Evolutionary conservation across 2,797 vertebrate species (phyloP).

Genomic region (Sebastes melanostomus): DNA sequence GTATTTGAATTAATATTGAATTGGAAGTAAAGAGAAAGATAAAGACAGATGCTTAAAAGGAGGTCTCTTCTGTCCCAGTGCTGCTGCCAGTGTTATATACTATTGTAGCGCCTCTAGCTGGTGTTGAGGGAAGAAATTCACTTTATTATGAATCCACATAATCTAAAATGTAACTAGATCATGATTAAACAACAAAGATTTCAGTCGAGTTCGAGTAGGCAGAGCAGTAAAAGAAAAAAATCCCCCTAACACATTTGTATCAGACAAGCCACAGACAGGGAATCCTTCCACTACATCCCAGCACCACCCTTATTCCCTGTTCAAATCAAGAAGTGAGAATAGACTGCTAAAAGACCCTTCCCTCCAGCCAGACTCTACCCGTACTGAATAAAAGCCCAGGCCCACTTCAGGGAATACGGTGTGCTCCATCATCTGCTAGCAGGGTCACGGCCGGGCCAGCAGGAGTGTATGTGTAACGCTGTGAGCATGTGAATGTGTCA

Average conservation of each 20-base stretch:
- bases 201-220: not conserved
- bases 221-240: not conserved
- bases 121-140: not conserved
- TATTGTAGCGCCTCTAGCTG: not conserved
- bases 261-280: slow-evolving; percentile 24
- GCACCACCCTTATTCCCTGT: slow-evolving; percentile 60
- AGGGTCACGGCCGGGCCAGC: slow-evolving; percentile 70
- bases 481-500: slow-evolving; percentile 63
- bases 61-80: not conserved
- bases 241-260: slow-evolving; percentile 21
- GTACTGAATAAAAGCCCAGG: slow-evolving; percentile 47
- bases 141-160: slow-evolving; percentile 18
- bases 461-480: slow-evolving; percentile 35
- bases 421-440: slow-evolving; percentile 65
- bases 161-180: slow-evolving; percentile 63
- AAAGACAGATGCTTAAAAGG: slow-evolving; percentile 10
- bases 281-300: slow-evolving; percentile 23
- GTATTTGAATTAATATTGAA: slow-evolving; percentile 9
- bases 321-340: slow-evolving; percentile 68
- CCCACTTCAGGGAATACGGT: slow-evolving; percentile 62
- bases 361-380: slow-evolving; percentile 46
- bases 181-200: slow-evolving; percentile 30
- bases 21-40: not conserved
- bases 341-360: slow-evolving; percentile 58
- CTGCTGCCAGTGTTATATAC: slow-evolving; percentile 17